phyloP scores from a whole-genome alignment of 2,888 invertebrate genomes.

The Dermolepida albohirtum region DNA sequence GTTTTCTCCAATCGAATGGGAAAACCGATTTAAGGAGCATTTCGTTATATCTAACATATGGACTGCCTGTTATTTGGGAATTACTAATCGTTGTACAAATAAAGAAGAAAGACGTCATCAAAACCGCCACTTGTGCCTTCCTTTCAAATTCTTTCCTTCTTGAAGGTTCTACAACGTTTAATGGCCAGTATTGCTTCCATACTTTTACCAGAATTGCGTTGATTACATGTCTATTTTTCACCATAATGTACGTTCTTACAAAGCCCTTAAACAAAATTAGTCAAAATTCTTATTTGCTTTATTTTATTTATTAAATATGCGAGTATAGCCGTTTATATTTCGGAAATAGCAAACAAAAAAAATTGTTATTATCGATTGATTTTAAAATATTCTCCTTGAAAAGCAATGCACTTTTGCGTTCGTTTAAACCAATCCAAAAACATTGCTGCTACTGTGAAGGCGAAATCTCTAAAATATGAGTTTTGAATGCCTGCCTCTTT shows the following conservation, averaged over 20 bases:
- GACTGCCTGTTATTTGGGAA: slow-evolving; percentile 20
- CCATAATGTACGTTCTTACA: slow-evolving; percentile 28
- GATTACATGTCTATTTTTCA: slow-evolving; percentile 16
- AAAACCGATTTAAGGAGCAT: slow-evolving; percentile 43
- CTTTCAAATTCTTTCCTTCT: too few relatives aligned
- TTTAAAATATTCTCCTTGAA: too few relatives aligned
- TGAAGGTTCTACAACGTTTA: neutral
- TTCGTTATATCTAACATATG: slow-evolving; percentile 14
- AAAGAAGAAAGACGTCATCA: too few relatives aligned
- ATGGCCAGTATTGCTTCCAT: slow-evolving; percentile 39
- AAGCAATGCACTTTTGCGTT: too few relatives aligned
- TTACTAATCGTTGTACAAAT: slow-evolving; percentile 8
- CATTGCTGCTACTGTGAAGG: too few relatives aligned
- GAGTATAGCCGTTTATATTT: too few relatives aligned
- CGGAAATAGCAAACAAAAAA: too few relatives aligned
- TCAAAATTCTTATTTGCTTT: neutral
- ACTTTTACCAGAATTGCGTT: slow-evolving; percentile 34
- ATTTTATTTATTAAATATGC: neutral
- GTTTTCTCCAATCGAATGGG: slow-evolving; percentile 45
- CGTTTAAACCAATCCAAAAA: too few relatives aligned
- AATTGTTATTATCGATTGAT: neutral
- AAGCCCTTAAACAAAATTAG: slow-evolving; percentile 17
- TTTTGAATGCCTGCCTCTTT: too few relatives aligned
- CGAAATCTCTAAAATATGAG: too few relatives aligned
- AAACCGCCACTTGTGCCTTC: too few relatives aligned